These are phyloP conservation scores for Trissonchulus latispiculum DNA, from an alignment of 2,888 invertebrate genomes.

Conservation along the genomic window DNA sequence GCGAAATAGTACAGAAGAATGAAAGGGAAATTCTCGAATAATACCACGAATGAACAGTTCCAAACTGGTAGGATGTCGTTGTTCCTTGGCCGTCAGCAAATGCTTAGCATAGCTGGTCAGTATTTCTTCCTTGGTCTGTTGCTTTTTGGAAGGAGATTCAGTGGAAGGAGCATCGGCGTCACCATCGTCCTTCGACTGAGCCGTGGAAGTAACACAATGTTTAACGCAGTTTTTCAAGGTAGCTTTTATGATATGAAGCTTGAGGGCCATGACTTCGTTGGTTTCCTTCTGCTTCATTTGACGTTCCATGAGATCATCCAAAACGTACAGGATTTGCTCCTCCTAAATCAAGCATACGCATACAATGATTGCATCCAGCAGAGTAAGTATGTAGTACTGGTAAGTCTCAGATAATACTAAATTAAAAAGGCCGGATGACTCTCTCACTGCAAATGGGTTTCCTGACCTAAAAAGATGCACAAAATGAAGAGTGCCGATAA, in stretches of 20 bases:
- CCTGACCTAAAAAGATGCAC: too few relatives aligned
- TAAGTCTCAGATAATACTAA: too few relatives aligned
- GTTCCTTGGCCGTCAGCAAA: constrained; percentile 15
- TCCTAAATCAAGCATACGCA: constrained; percentile 50
- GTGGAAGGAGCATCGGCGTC: neutral
- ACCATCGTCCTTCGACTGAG: neutral
- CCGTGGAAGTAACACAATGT: constrained; percentile 30
- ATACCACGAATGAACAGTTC: constrained; percentile 69
- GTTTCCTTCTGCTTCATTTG: constrained; percentile 72
- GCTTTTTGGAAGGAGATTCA: too few relatives aligned
- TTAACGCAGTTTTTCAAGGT: constrained; percentile 35
- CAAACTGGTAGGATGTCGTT: constrained; percentile 50
- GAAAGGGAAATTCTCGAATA: constrained; percentile 76
- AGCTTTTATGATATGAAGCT: constrained; percentile 39
- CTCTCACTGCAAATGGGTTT: too few relatives aligned
- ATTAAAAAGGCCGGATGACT: too few relatives aligned
- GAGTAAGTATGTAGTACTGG: neutral
- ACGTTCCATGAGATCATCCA: constrained; percentile 70
- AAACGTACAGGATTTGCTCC: constrained; percentile 61
- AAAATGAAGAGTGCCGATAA: too few relatives aligned
- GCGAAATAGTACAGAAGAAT: too few relatives aligned
- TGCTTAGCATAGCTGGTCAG: constrained; percentile 3
- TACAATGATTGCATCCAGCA: neutral
- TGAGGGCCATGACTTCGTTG: constrained; percentile 60
- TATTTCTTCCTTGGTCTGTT: too few relatives aligned